Evolutionary conservation across 1,140 invertebrate genomes (phyloP), one percentile per base, ranked within the genome.

Genomic region (Atta texana): DNA sequence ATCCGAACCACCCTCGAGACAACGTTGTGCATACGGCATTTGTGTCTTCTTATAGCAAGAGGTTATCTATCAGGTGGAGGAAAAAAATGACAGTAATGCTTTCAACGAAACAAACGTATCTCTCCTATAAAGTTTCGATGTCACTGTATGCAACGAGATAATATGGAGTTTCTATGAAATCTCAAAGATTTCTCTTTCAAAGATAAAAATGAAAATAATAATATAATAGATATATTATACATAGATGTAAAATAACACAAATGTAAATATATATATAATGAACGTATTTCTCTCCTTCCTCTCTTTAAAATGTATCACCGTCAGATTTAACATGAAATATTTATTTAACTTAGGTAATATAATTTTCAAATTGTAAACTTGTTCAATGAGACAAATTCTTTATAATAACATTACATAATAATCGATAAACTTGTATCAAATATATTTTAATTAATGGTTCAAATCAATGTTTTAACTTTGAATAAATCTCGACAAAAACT

Each of bases 1-100:
- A 93, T 93, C 92, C 92, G 89, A 93, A 89, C 93, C 92, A 93
- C 91, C 92, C 93, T 92, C 89, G 82, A 90, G 85, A 87, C 87
- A 90, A 90, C 90, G 81, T 88, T 86, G 66, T 51, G 78, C 81
- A 76, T 64, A 77, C 66, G 78, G 72, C 53, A 76, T 66, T 90
- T 91, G 87, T 88, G 74, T 76, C 84, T 63, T 87, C 76, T 66
- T 75, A 90, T 63, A 80, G 61, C 49, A 31, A 28, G 49, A 74
- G 88, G 80, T 88, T 78, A 87, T 91, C 85, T 78, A 68, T 87
- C 68, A 53, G 63, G 61, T 63, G 18, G 31, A 57, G 78, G 39
- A 84, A 84, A 44, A 44, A 84, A 84, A 84, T 84, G 55, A 49
- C n/a, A 18, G 28, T 51, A 74, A 74, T 51, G 69, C 69, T 75